Conservation (phyloP, 2,113 vertebrate species). For the Albula glossodonta region DNA sequence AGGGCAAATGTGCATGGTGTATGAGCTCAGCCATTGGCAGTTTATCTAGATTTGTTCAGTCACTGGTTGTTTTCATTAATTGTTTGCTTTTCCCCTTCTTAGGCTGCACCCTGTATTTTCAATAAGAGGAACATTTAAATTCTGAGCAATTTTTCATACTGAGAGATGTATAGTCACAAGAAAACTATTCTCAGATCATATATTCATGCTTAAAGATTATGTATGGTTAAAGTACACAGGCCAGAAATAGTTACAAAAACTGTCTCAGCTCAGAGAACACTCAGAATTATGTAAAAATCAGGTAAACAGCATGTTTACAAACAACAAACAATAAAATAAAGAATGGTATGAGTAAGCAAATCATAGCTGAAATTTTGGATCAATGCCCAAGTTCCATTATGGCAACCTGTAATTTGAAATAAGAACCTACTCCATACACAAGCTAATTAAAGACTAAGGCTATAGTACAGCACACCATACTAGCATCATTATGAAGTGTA, state of each 20-base stretch:
- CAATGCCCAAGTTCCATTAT: slow-evolving; percentile 7
- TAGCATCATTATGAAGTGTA: slow-evolving; percentile 54
- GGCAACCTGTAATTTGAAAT: slow-evolving; percentile 32
- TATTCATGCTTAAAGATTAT: too few relatives aligned
- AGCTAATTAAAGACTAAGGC: slow-evolving; percentile 55
- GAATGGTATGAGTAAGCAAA: background rate
- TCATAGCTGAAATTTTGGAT: background rate
- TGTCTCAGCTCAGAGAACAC: too few relatives aligned
- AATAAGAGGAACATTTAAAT: background rate
- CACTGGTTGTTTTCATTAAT: background rate
- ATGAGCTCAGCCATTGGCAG: background rate
- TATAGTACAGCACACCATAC: slow-evolving; percentile 22
- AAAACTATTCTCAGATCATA: background rate
- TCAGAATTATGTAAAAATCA: too few relatives aligned
- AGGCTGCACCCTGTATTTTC: background rate
- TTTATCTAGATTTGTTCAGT: background rate
- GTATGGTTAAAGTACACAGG: too few relatives aligned
- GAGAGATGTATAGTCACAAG: background rate
- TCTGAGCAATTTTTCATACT: background rate
- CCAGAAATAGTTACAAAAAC: too few relatives aligned
- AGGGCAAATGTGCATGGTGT: background rate
- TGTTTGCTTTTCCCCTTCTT: background rate
- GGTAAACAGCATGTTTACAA: too few relatives aligned
- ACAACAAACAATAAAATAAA: background rate
- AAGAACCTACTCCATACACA: slow-evolving; percentile 35